These are phyloP conservation scores for Galemys pyrenaicus DNA, from an alignment of 2,113 vertebrate species.

Conservation along the genomic window DNA sequence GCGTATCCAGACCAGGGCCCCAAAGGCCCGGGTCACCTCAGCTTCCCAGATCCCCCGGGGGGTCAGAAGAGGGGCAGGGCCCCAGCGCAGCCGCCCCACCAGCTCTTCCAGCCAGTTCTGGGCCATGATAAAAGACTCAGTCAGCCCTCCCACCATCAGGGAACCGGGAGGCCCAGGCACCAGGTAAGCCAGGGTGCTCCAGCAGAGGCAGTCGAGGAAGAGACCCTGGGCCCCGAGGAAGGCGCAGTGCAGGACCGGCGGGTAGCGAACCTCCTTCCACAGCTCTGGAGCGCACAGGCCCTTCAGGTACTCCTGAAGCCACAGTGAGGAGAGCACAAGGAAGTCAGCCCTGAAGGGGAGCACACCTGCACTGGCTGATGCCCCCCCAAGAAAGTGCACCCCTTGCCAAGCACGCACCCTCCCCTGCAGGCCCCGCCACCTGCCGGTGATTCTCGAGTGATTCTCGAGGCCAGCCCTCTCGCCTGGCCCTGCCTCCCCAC, in stretches of 20 bases:
- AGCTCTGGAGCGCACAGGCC: slow-evolving; percentile 90
- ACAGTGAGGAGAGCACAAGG: background rate
- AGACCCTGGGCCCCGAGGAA: slow-evolving; percentile 91
- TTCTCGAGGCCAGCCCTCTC: background rate
- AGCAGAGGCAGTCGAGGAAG: slow-evolving; percentile 90
- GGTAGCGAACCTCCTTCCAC: slow-evolving; percentile 88
- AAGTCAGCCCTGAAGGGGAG: background rate
- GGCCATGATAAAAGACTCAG: slow-evolving; percentile 89
- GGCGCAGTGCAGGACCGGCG: slow-evolving; percentile 86
- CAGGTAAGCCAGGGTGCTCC: slow-evolving; percentile 88
- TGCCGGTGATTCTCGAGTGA: background rate
- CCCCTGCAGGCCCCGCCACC: background rate
- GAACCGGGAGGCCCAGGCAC: slow-evolving; percentile 85
- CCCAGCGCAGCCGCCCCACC: slow-evolving; percentile 74
- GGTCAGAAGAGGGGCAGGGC: slow-evolving; percentile 67
- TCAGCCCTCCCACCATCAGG: slow-evolving; percentile 89
- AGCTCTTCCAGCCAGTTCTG: slow-evolving; percentile 87
- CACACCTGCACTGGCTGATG: background rate
- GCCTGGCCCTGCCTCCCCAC: background rate
- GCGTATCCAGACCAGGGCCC: slow-evolving; percentile 88
- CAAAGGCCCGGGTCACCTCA: slow-evolving; percentile 83
- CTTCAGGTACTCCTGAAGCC: slow-evolving; percentile 89
- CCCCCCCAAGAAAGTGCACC: background rate
- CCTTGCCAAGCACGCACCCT: background rate
- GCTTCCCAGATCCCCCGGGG: slow-evolving; percentile 55